phyloP scores from a whole-genome alignment of 2,888 invertebrate species.

The Dicranocentrus wangi region DNA sequence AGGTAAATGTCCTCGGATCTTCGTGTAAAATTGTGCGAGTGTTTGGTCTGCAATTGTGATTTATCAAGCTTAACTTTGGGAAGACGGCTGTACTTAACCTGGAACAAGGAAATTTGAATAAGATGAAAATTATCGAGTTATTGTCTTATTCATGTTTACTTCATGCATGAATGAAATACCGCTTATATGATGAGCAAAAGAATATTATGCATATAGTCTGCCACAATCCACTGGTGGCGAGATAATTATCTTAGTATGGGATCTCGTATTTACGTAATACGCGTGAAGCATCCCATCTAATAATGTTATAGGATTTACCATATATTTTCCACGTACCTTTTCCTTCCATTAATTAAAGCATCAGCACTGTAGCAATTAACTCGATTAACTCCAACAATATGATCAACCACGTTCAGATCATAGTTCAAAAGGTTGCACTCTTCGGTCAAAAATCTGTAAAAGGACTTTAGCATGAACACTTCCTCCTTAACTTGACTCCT shows the following conservation, averaged over 20 bases:
- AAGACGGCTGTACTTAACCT: conserved; percentile 63
- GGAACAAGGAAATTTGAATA: too few species aligned
- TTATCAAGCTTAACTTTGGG: conserved; percentile 58
- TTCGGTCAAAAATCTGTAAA: conserved; percentile 56
- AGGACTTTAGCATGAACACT: conserved; percentile 46
- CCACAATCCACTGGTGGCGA: too few species aligned
- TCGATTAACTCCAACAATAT: conserved; percentile 59
- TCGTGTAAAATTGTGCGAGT: conserved; percentile 59
- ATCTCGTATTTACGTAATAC: not conserved
- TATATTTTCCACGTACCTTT: conserved; percentile 47
- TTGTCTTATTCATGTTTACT: too few species aligned
- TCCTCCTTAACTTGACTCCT: conserved; percentile 40
- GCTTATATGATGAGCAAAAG: too few species aligned
- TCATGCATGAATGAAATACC: too few species aligned
- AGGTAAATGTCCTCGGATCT: not conserved
- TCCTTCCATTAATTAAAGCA: conserved; percentile 51
- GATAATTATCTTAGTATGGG: too few species aligned
- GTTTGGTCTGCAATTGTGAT: conserved; percentile 64
- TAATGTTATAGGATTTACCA: not conserved
- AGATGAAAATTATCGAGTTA: too few species aligned
- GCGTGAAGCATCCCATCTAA: not conserved
- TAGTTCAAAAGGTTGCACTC: conserved; percentile 52
- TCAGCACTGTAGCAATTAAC: conserved; percentile 64
- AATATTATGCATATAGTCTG: too few species aligned
- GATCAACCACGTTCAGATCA: conserved; percentile 52